Evolutionary conservation across 2,888 invertebrate genomes (phyloP).

Genomic region (Eilema sororculum): DNA sequence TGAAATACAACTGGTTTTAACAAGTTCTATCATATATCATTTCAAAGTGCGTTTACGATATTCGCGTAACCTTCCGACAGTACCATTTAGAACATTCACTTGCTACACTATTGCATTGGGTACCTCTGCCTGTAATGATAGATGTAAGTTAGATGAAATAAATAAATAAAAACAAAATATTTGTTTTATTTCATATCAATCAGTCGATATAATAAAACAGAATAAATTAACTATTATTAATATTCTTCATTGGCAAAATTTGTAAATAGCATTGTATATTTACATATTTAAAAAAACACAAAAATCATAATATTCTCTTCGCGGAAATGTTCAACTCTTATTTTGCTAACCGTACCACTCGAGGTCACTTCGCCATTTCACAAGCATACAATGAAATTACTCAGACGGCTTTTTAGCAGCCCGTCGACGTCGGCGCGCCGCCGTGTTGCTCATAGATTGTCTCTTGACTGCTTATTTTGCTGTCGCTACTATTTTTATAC

Average conservation of each 20-base stretch:
- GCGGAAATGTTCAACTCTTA: neutral
- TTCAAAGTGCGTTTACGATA: too few relatives aligned
- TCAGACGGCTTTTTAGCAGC: conserved; percentile 59
- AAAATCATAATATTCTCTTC: neutral
- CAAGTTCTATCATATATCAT: too few relatives aligned
- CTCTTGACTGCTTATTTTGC: conserved; percentile 41
- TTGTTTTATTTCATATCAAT: too few relatives aligned
- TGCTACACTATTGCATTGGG: too few relatives aligned
- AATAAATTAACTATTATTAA: neutral
- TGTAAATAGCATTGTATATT: neutral
- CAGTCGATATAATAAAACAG: too few relatives aligned
- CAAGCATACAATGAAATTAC: conserved; percentile 76
- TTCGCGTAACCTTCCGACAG: too few relatives aligned
- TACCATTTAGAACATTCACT: too few relatives aligned
- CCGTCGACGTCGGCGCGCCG: neutral
- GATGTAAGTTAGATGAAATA: too few relatives aligned
- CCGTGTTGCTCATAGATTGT: conserved; percentile 45
- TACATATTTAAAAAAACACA: neutral
- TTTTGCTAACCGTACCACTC: conserved; percentile 59
- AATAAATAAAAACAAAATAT: too few relatives aligned
- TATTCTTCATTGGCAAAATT: too few relatives aligned
- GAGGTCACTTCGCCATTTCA: conserved; percentile 60
- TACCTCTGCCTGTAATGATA: too few relatives aligned
- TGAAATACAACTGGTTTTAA: too few relatives aligned
- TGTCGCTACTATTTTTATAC: conserved; percentile 25